phyloP scores from a whole-genome alignment of 1,140 invertebrate genomes.

The Anagrus nilaparvatae region DNA sequence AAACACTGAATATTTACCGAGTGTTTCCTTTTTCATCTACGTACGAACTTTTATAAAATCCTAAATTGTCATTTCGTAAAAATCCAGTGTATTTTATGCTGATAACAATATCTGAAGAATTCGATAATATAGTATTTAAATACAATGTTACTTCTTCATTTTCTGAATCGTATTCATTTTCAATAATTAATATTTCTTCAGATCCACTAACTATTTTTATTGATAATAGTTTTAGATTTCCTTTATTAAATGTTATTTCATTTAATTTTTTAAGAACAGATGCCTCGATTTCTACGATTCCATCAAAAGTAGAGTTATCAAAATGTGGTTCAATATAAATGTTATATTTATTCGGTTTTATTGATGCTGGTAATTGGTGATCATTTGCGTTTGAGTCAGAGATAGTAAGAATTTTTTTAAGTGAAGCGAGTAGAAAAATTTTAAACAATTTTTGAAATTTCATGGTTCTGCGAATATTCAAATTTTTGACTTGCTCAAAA shows the following conservation, averaged over 20 bases:
- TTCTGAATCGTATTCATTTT: too few species aligned
- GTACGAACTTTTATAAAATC: constrained; percentile 68
- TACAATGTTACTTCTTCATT: too few species aligned
- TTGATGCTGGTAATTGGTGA: constrained; percentile 25
- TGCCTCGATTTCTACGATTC: constrained; percentile 26
- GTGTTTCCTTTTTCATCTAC: constrained; percentile 48
- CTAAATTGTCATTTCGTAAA: constrained; percentile 35
- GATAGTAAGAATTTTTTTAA: too few species aligned
- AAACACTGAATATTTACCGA: constrained; percentile 45
- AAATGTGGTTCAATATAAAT: constrained; percentile 26
- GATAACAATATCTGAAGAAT: constrained; percentile 26
- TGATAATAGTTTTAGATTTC: constrained; percentile 23
- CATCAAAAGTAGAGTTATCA: constrained; percentile 26
- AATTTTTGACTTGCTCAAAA: too few species aligned
- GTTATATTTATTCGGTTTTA: constrained; percentile 25
- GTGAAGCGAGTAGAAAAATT: too few species aligned
- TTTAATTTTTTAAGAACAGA: constrained; percentile 16
- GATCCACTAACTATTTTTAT: background rate
- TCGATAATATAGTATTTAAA: background rate
- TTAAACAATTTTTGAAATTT: too few species aligned
- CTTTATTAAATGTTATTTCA: constrained; percentile 17
- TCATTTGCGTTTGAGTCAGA: too few species aligned
- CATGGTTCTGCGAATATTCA: too few species aligned
- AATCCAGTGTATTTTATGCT: constrained; percentile 40
- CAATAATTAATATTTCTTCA: too few species aligned